Evolutionary conservation across 2,797 vertebrate species (phyloP).

Genomic region (Streptopelia turtur): DNA sequence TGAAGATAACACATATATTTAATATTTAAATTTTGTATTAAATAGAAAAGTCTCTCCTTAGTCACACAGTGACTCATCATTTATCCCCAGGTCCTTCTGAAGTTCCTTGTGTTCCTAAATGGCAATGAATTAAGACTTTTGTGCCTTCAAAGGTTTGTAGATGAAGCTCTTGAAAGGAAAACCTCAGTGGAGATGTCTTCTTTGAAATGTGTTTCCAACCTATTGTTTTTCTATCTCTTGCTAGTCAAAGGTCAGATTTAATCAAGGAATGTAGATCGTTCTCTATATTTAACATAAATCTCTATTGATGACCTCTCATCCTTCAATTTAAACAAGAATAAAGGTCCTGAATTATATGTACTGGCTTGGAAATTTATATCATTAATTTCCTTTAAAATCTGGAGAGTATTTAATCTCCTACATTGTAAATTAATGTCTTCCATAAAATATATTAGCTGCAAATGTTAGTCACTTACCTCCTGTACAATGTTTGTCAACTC

Average conservation of each 20-base stretch:
- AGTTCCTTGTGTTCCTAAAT: neutral
- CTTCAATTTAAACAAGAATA: neutral
- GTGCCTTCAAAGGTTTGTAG: neutral
- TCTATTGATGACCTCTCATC: neutral
- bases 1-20: neutral
- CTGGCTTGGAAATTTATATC: neutral
- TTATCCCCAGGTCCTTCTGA: neutral
- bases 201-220: neutral
- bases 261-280: neutral
- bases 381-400: neutral
- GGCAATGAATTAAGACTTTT: neutral
- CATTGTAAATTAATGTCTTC: neutral
- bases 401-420: neutral
- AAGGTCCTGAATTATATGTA: neutral
- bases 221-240: neutral
- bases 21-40: neutral
- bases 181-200: neutral
- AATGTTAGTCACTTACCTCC: neutral
- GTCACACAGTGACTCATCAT: neutral
- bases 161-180: neutral
- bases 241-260: neutral
- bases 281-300: neutral
- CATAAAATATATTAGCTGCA: neutral
- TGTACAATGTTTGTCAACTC: neutral
- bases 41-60: neutral